Evolutionary conservation across 2,888 invertebrate species (phyloP).

Genomic region (Lasioglossum figueresi): DNA sequence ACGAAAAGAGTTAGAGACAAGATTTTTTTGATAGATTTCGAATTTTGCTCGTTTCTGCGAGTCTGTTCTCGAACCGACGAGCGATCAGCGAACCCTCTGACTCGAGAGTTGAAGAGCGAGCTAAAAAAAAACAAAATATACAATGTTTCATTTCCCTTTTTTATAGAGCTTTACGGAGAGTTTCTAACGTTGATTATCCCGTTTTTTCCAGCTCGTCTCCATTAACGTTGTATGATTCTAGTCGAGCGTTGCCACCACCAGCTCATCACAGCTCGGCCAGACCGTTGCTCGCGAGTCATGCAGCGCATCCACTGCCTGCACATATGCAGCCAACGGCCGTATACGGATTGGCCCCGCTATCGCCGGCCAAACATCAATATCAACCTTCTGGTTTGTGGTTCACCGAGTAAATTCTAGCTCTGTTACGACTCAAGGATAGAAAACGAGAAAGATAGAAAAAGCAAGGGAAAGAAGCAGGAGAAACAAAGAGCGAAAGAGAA

Average conservation of each 20-base stretch:
- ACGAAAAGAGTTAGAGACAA: neutral
- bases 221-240: constrained; percentile 84
- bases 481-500: neutral
- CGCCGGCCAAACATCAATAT: constrained; percentile 89
- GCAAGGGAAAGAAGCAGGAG: neutral
- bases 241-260: constrained; percentile 90
- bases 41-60: neutral
- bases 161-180: constrained; percentile 67
- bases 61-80: neutral
- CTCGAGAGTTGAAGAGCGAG: neutral
- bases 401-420: constrained; percentile 86
- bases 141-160: constrained; percentile 55
- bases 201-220: constrained; percentile 83
- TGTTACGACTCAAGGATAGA: constrained; percentile 18
- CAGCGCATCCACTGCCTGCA: constrained; percentile 92
- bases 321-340: constrained; percentile 89
- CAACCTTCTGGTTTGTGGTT: constrained; percentile 91
- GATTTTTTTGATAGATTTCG: neutral
- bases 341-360: constrained; percentile 89
- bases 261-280: constrained; percentile 93
- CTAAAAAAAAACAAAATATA: neutral
- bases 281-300: constrained; percentile 87
- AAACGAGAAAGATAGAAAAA: neutral
- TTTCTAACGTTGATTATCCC: constrained; percentile 77
- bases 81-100: neutral